Conservation (phyloP, 2,888 invertebrate genomes). For the Chromoteleia sp. region DNA sequence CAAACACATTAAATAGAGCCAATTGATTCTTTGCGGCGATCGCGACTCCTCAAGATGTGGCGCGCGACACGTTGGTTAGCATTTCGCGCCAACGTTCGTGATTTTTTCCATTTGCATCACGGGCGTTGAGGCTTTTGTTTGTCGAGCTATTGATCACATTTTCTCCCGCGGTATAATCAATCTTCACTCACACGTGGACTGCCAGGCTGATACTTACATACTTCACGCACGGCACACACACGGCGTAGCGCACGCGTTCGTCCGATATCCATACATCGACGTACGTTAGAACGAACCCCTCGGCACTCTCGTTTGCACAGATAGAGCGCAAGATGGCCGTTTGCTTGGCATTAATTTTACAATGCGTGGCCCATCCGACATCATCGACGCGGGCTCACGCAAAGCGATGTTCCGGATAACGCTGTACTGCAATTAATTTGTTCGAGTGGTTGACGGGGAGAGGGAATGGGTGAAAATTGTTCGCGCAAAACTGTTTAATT, state of each 20-base stretch:
- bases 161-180: slow-evolving; percentile 84
- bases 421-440: slow-evolving; percentile 15
- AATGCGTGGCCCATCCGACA: slow-evolving; percentile 72
- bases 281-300: slow-evolving; percentile 75
- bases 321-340: slow-evolving; percentile 80
- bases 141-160: slow-evolving; percentile 84
- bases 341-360: slow-evolving; percentile 82
- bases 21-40: slow-evolving; percentile 20
- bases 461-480: not conserved
- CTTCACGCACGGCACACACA: slow-evolving; percentile 67
- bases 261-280: slow-evolving; percentile 72
- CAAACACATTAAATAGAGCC: not conserved
- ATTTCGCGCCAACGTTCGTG: slow-evolving; percentile 59
- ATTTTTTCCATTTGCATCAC: slow-evolving; percentile 83
- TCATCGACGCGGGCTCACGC: slow-evolving; percentile 22
- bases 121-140: slow-evolving; percentile 82
- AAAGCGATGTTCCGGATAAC: slow-evolving; percentile 22
- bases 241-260: slow-evolving; percentile 62
- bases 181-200: slow-evolving; percentile 81
- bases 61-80: not conserved
- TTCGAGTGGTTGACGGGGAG: not conserved
- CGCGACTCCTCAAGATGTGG: not conserved
- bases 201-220: slow-evolving; percentile 73
- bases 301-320: slow-evolving; percentile 61
- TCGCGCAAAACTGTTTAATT: slow-evolving; percentile 10